Evolutionary conservation across 2,888 invertebrate genomes (phyloP), one percentile per base, ranked within the genome.

Genomic region (Ennomos quercinarius): DNA sequence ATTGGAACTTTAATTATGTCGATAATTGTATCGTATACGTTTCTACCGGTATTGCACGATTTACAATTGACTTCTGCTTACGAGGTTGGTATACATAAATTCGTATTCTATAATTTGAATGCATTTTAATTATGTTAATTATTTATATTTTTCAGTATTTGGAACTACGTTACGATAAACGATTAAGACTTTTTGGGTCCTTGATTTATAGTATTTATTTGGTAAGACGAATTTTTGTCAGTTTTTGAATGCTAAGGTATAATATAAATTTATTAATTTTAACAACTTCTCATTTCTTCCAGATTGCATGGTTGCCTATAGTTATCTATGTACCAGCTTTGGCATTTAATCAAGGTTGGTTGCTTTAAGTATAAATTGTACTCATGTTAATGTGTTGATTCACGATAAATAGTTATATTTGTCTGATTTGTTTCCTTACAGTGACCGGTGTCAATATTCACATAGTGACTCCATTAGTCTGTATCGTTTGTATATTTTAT

Each of bases 381-480:
- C 8, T 12, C 34, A 10, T 40, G 17, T 49, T 40, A 38, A 9
- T 0, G n/a, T 40, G 10, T 27, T 34, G 17, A 13, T 12, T 50
- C 42, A 13, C 38, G 12, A 39, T n/a, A 9, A 11, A 39, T 17
- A 42, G 9, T 46, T 13, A 34, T 46, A 39, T 17, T 47, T 44
- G 17, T 17, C 9, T 43, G 12, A 34, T 46, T 35, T 17, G 45
- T 44, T 27, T 13, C 9, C 41, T 93, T 89, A 57, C 84, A 95
- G 96, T 96, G 2, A 96, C 97, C 5, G 96, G 96, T 10, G 94
- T 96, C 0, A 95, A 95, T 71, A 94, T 96, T 43, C 96, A 96
- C 77, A 92, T 95, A 34, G 93, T 96, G 0, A 95, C 96, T 1
- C 94, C 96, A 1, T 90, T 96, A 12, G 96, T 96, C 4, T 96